Evolutionary conservation across 2,888 invertebrate genomes (phyloP).

Genomic region (Homarus gammarus): DNA sequence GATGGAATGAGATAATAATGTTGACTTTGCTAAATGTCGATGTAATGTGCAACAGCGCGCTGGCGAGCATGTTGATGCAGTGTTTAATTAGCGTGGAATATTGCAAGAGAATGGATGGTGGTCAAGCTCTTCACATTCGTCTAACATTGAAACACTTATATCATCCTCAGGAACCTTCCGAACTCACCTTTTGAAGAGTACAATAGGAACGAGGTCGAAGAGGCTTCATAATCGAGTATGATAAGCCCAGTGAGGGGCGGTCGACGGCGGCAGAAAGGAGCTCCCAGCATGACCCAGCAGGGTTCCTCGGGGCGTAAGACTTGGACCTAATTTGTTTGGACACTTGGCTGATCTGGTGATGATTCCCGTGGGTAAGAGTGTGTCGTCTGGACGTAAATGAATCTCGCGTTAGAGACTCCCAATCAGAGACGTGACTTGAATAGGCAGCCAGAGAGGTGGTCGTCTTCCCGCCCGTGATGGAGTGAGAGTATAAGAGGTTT

Average conservation of each 20-base stretch:
- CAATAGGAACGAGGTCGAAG: conserved; percentile 25
- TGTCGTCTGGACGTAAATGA: conserved; percentile 33
- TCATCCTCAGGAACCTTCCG: background rate
- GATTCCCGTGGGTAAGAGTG: conserved; percentile 54
- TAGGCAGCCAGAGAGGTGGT: conserved; percentile 16
- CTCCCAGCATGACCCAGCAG: conserved; percentile 47
- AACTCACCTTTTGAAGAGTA: conserved; percentile 11
- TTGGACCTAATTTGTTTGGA: conserved; percentile 69
- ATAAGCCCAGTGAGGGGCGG: conserved; percentile 38
- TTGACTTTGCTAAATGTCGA: conserved; percentile 65
- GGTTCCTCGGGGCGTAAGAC: conserved; percentile 48
- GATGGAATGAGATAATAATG: conserved; percentile 65
- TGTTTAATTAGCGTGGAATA: conserved; percentile 3
- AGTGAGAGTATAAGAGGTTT: conserved; percentile 52
- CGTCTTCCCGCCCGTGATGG: conserved; percentile 36
- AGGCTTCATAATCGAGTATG: conserved; percentile 24
- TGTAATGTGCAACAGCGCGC: conserved; percentile 26
- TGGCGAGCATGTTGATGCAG: conserved; percentile 30
- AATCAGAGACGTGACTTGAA: conserved; percentile 14
- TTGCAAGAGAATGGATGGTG: background rate
- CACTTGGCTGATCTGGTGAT: conserved; percentile 68
- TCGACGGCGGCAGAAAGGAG: conserved; percentile 48
- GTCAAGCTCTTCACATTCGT: conserved; percentile 7
- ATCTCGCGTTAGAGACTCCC: conserved; percentile 25
- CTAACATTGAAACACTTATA: background rate